Percentiles rank a stretch among this genome's conserved stretches.
Evolutionary conservation across 2,113 vertebrate species (phyloP).

Genomic region (Lepisosteus osseus): DNA sequence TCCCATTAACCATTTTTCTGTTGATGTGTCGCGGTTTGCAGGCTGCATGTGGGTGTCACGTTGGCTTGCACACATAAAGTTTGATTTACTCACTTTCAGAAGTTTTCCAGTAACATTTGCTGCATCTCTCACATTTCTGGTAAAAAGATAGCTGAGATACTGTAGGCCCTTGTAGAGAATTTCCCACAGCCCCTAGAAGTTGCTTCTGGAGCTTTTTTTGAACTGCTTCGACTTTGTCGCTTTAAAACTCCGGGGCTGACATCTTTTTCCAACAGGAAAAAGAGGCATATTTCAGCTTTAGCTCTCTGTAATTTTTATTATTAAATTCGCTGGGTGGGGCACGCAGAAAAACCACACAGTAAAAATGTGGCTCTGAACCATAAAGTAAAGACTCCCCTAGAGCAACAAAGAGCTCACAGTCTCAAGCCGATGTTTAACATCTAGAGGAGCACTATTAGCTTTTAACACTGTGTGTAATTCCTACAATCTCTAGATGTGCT

Average conservation of each 20-base stretch:
- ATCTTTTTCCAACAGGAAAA: slow-evolving; percentile 34
- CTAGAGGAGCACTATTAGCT: background rate
- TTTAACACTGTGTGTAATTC: too few relatives aligned
- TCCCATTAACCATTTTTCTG: slow-evolving; percentile 23
- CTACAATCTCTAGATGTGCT: too few relatives aligned
- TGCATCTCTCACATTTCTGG: slow-evolving; percentile 22
- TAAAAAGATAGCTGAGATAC: slow-evolving; percentile 27
- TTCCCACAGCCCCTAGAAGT: background rate
- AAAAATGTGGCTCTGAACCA: background rate
- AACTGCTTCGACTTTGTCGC: slow-evolving; percentile 11
- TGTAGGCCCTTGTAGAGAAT: slow-evolving; percentile 2
- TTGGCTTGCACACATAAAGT: slow-evolving; percentile 33
- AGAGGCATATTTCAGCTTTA: slow-evolving; percentile 16
- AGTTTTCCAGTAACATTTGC: slow-evolving; percentile 17
- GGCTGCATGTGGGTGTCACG: slow-evolving; percentile 37
- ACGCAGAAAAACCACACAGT: background rate
- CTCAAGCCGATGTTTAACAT: background rate
- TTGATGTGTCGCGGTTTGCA: slow-evolving; percentile 35
- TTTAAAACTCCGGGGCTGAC: slow-evolving; percentile 17
- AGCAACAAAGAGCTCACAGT: background rate
- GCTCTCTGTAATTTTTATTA: slow-evolving; percentile 24
- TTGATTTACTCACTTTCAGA: slow-evolving; percentile 38
- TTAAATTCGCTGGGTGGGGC: slow-evolving; percentile 23
- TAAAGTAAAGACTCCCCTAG: background rate
- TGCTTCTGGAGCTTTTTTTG: background rate